Percentiles rank a stretch among this genome's conserved stretches.
phyloP scores from a whole-genome alignment of 2,888 invertebrate genomes.

The Nomada lathburiana region DNA sequence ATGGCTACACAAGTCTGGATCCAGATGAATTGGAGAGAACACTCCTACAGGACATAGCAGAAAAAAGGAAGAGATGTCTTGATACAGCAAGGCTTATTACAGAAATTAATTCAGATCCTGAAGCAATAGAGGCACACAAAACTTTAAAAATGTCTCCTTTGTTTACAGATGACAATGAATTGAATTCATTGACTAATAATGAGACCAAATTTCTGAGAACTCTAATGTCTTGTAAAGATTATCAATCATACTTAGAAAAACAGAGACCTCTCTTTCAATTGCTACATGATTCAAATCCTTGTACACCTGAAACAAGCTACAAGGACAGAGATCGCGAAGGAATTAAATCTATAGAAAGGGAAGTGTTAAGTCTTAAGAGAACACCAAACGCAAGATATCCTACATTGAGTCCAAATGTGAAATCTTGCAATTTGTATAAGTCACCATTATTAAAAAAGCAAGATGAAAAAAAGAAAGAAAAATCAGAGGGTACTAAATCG shows the following conservation, averaged over 20 bases:
- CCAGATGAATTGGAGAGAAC: constrained; percentile 70
- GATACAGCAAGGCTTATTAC: constrained; percentile 77
- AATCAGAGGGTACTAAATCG: constrained; percentile 3
- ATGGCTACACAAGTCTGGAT: constrained; percentile 39
- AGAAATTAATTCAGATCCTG: constrained; percentile 74
- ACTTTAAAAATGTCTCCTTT: constrained; percentile 51
- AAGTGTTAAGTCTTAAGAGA: not conserved
- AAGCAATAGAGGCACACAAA: constrained; percentile 47
- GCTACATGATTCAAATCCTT: constrained; percentile 7
- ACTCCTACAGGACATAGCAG: constrained; percentile 74
- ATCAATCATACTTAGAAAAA: constrained; percentile 71
- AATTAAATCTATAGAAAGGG: not conserved
- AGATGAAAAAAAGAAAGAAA: not conserved
- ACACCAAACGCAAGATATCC: not conserved
- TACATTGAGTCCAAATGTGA: not conserved
- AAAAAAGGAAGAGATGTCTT: constrained; percentile 79
- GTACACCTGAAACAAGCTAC: not conserved
- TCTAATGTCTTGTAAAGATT: constrained; percentile 73
- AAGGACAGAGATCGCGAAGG: not conserved
- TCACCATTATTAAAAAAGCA: constrained; percentile 11
- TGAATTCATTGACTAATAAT: constrained; percentile 8
- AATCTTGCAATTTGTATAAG: not conserved
- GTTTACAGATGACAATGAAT: constrained; percentile 41
- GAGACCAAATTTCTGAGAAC: constrained; percentile 72
- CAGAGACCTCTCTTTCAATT: constrained; percentile 47